A percentile compares a stretch with the other conserved stretches of the same genome.
Evolutionary conservation across 2,888 invertebrate genomes (phyloP).

Genomic region (Phyto melanocephala): DNA sequence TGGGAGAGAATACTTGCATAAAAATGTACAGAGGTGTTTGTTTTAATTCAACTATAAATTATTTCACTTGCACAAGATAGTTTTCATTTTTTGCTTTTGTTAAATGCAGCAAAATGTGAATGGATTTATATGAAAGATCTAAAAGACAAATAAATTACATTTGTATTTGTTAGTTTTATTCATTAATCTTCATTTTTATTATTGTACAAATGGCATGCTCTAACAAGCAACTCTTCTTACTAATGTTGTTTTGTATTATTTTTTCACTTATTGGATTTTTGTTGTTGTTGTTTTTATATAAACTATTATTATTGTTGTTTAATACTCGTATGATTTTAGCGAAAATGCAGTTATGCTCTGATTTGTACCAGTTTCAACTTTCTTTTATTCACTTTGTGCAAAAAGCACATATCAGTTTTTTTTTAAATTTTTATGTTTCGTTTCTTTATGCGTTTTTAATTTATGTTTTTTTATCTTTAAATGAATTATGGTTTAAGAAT

Average conservation of each 20-base stretch:
- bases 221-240: conserved; percentile 42
- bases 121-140: not conserved
- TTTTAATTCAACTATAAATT: not conserved
- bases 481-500: no score
- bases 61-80: not conserved
- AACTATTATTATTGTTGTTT: conserved; percentile 37
- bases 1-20: conserved; percentile 8
- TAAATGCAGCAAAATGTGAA: not conserved
- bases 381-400: conserved; percentile 72
- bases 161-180: conserved; percentile 13
- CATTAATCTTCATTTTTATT: conserved; percentile 44
- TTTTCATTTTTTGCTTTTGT: conserved; percentile 1
- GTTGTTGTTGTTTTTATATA: not conserved
- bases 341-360: conserved; percentile 79
- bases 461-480: not conserved
- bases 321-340: conserved; percentile 66
- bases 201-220: conserved; percentile 57
- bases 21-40: not conserved
- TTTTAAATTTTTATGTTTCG: conserved; percentile 21
- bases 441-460: conserved; percentile 23
- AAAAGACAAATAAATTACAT: not conserved
- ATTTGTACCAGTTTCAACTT: conserved; percentile 79
- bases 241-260: not conserved
- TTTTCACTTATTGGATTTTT: not conserved
- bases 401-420: conserved; percentile 43